These are phyloP conservation scores for Trichogramma evanescens DNA, from an alignment of 2,888 invertebrate species.

Conservation along the genomic window DNA sequence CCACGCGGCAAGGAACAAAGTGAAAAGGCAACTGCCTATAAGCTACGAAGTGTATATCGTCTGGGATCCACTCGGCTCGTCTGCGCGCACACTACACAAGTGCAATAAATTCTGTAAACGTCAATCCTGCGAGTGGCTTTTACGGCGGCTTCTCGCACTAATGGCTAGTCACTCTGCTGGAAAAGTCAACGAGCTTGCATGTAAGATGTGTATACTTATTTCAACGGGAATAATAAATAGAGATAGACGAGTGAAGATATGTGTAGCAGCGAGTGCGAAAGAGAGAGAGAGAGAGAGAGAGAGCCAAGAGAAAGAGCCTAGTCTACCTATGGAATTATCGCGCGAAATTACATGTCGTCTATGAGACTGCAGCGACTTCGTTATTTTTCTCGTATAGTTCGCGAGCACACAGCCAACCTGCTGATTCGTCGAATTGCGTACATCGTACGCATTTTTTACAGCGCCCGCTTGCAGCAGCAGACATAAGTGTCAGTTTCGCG, in stretches of 20 bases:
- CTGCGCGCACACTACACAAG: neutral
- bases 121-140: slow-evolving; percentile 8
- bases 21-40: too few relatives aligned
- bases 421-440: neutral
- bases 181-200: slow-evolving; percentile 10
- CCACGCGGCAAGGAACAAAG: too few relatives aligned
- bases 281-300: neutral
- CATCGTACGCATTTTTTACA: neutral
- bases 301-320: slow-evolving; percentile 12
- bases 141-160: neutral
- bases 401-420: neutral
- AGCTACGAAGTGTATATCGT: too few relatives aligned
- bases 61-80: neutral
- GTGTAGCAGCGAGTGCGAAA: slow-evolving; percentile 4
- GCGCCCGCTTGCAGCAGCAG: neutral
- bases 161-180: slow-evolving; percentile 3
- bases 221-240: slow-evolving; percentile 41
- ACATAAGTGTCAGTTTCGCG: neutral
- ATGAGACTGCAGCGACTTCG: slow-evolving; percentile 15
- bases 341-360: slow-evolving; percentile 40
- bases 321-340: slow-evolving; percentile 31
- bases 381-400: slow-evolving; percentile 7
- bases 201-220: neutral
- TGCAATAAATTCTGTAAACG: slow-evolving; percentile 15
- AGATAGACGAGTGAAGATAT: slow-evolving; percentile 37